Evolutionary conservation across 2,797 vertebrate species (phyloP).

Genomic region (Propithecus deckenii): DNA sequence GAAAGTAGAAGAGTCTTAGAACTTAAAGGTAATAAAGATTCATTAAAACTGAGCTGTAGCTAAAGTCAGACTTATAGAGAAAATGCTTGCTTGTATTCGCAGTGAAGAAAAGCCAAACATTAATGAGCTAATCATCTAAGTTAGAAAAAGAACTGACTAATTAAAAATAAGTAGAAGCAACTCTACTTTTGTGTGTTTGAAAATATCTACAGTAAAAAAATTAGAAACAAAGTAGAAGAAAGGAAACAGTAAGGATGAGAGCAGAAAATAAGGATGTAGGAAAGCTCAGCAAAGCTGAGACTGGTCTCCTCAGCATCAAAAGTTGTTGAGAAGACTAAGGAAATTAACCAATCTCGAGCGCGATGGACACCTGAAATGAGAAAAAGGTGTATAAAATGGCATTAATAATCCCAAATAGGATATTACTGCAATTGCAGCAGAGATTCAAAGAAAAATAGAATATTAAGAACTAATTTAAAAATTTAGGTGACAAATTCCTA

Average conservation of each 20-base stretch:
- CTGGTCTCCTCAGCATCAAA: background rate
- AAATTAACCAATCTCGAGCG: background rate
- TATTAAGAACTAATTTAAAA: background rate
- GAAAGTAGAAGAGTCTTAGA: background rate
- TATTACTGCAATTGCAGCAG: background rate
- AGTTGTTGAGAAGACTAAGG: background rate
- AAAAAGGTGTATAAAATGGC: background rate
- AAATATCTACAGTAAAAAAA: background rate
- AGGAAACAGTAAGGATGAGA: too few relatives aligned
- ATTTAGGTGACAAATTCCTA: background rate
- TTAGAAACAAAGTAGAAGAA: background rate
- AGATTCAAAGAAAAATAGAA: background rate
- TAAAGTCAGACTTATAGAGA: background rate
- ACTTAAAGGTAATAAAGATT: too few relatives aligned
- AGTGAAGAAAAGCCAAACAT: background rate
- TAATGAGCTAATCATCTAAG: background rate
- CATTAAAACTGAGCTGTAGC: background rate
- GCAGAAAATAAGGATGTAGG: background rate
- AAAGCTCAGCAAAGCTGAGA: too few relatives aligned
- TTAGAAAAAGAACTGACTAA: background rate
- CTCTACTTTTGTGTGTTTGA: background rate
- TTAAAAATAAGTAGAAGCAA: background rate
- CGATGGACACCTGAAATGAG: background rate
- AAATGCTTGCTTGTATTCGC: background rate
- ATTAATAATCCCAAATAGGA: background rate